Conservation (phyloP, 2,888 invertebrate species). For the Euzophera pinguis region DNA sequence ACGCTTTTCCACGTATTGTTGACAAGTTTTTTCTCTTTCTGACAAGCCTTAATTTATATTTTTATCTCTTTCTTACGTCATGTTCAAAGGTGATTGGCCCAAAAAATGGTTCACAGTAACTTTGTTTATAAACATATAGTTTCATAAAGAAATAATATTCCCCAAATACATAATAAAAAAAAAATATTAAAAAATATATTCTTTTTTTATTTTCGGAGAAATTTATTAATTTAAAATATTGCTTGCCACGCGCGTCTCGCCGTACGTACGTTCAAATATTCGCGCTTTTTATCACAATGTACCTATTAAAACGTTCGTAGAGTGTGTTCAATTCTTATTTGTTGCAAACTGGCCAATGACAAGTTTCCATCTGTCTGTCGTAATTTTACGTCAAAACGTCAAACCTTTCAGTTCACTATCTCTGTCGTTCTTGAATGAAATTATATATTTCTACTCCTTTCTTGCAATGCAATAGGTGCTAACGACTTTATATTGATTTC, state of each 20-base stretch:
- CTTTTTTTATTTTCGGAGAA: too few species aligned
- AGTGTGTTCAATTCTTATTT: constrained; percentile 74
- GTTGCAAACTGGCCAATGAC: constrained; percentile 77
- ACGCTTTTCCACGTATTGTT: constrained; percentile 13
- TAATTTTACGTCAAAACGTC: constrained; percentile 53
- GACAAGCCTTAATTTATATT: constrained; percentile 25
- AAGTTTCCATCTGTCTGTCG: constrained; percentile 85
- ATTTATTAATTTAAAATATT: too few species aligned
- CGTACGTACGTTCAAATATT: constrained; percentile 35
- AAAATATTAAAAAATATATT: too few species aligned
- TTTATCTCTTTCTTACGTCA: constrained; percentile 52
- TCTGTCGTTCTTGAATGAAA: constrained; percentile 40
- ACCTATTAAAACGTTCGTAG: constrained; percentile 33
- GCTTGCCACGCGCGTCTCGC: too few species aligned
- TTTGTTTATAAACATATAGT: background rate
- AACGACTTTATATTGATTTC: constrained; percentile 45
- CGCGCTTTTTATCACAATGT: constrained; percentile 30
- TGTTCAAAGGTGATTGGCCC: constrained; percentile 60
- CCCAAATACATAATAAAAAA: too few species aligned
- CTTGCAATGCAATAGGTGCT: constrained; percentile 40
- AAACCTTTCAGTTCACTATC: constrained; percentile 35
- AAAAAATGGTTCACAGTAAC: constrained; percentile 10
- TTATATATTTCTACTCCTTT: constrained; percentile 43
- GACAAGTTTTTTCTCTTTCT: constrained; percentile 30
- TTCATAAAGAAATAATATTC: background rate